Evolutionary conservation across 2,113 vertebrate genomes (phyloP).

Genomic region (Vombatus ursinus): DNA sequence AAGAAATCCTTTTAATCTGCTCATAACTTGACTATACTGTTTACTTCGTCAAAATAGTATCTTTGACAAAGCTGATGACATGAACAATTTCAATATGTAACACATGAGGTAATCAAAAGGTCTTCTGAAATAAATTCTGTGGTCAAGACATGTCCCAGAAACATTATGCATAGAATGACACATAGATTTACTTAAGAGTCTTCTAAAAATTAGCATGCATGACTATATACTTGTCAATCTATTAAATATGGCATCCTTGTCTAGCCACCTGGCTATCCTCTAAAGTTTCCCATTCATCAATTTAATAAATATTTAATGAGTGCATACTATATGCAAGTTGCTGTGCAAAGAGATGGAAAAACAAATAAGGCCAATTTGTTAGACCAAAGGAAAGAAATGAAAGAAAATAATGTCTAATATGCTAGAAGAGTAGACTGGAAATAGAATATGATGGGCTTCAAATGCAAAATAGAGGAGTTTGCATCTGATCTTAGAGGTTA

Average conservation of each 20-base stretch:
- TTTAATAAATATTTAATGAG: background rate
- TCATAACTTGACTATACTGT: constrained; percentile 35
- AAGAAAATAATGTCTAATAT: background rate
- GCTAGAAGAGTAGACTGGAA: background rate
- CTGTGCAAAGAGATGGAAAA: background rate
- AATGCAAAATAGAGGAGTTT: background rate
- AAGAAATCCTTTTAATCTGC: constrained; percentile 41
- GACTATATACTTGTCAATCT: background rate
- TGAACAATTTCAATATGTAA: constrained; percentile 35
- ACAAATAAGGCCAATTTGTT: background rate
- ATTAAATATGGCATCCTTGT: background rate
- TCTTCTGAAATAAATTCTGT: background rate
- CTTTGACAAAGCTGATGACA: constrained; percentile 38
- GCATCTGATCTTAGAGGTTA: background rate
- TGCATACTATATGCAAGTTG: background rate
- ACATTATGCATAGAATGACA: background rate
- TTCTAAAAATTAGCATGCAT: background rate
- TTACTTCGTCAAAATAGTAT: constrained; percentile 39
- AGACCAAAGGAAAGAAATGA: background rate
- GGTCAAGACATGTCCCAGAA: background rate
- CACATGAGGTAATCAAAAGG: background rate
- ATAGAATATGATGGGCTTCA: background rate
- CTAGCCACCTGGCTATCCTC: background rate
- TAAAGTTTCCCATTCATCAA: background rate
- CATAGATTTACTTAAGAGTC: background rate